A percentile compares a stretch with the other conserved stretches of the same genome.
Evolutionary conservation across 30 jellyfish, hydroid and myxozoan species (phyloP).

Genomic region (Cassiopea xamachana): DNA sequence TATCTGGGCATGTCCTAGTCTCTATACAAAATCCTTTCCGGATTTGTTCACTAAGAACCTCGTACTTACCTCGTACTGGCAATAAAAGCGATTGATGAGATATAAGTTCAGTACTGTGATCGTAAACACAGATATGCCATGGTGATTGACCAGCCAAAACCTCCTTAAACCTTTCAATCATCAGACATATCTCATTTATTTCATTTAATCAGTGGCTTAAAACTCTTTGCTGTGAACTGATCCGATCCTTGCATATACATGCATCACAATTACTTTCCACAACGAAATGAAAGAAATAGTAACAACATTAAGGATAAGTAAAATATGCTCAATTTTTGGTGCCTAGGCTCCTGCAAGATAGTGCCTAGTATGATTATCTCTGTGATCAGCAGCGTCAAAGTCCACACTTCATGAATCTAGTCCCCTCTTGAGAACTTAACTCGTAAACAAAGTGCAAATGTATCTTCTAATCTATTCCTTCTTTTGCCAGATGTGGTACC

Average conservation of each 20-base stretch:
- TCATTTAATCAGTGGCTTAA: not conserved
- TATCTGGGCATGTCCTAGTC: not conserved
- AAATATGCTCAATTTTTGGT: no score
- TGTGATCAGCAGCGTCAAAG: no score
- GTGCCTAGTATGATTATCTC: no score
- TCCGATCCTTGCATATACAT: not conserved
- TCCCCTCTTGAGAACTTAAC: no score
- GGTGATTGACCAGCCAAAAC: not conserved
- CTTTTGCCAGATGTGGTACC: no score
- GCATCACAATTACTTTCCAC: not conserved
- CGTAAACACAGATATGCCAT: slow-evolving; percentile 1
- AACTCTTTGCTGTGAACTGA: not conserved
- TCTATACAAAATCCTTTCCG: slow-evolving; percentile 24
- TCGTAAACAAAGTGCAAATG: no score
- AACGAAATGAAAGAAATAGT: not conserved
- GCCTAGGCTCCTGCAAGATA: no score
- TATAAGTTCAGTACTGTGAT: not conserved
- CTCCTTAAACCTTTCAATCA: slow-evolving; percentile 17
- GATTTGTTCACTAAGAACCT: not conserved
- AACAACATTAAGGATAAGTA: not conserved
- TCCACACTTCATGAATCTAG: no score
- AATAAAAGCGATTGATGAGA: not conserved
- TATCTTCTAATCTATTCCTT: no score
- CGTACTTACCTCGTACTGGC: not conserved
- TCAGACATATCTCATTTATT: slow-evolving; percentile 17